A percentile compares a stretch with the other conserved stretches of the same genome.
Conservation (phyloP, 2,113 vertebrate genomes). For the Apteryx mantelli region DNA sequence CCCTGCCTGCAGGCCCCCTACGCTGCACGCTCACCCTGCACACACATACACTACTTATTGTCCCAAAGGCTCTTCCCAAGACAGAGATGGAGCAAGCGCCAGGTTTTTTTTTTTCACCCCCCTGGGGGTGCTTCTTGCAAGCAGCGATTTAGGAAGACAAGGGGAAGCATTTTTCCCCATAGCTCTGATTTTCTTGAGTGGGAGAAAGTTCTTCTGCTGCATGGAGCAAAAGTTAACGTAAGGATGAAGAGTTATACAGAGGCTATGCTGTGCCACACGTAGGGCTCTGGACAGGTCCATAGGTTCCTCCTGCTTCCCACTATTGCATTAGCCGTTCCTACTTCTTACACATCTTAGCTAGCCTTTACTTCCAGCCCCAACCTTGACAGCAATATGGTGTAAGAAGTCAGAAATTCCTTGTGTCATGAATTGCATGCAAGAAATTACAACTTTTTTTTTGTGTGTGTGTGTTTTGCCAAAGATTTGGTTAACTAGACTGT, state of each 20-base stretch:
- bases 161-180: background rate
- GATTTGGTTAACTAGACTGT: background rate
- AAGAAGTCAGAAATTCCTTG: background rate
- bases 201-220: background rate
- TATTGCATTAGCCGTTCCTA: background rate
- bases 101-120: background rate
- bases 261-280: accelerated
- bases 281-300: accelerated
- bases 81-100: background rate
- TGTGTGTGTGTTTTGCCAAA: background rate
- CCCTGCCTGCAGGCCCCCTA: background rate
- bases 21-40: background rate
- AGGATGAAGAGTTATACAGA: background rate
- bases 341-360: background rate
- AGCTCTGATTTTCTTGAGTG: background rate
- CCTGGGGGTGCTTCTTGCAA: background rate
- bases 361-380: background rate
- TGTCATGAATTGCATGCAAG: accelerated
- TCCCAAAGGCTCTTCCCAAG: background rate
- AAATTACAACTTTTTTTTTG: background rate
- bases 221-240: accelerated
- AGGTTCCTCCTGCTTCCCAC: background rate
- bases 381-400: background rate
- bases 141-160: background rate
- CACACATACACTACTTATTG: background rate